Percentiles rank a stretch among this genome's conserved stretches.
These are phyloP conservation scores for Toxonevra muliebris DNA, from an alignment of 2,888 invertebrate species.

Conservation along the genomic window DNA sequence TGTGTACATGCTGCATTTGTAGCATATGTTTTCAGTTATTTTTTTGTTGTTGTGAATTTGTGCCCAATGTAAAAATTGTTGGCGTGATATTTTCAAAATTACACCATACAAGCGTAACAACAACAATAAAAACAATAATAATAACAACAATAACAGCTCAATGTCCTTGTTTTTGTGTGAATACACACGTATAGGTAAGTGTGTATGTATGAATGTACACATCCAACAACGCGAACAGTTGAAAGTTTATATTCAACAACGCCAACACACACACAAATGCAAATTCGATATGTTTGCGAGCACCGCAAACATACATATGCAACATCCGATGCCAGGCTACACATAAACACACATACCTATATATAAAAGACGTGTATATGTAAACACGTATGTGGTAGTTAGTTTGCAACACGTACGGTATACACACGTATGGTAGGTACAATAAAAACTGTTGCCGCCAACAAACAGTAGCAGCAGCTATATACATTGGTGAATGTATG, in stretches of 20 bases:
- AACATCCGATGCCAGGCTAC: neutral
- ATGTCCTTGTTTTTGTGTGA: constrained; percentile 22
- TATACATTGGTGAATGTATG: too few species aligned
- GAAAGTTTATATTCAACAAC: constrained; percentile 10
- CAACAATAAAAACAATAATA: constrained; percentile 7
- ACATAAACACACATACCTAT: constrained; percentile 11
- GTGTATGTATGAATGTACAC: neutral
- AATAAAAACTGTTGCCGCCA: neutral
- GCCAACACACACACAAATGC: too few species aligned
- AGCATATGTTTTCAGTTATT: too few species aligned
- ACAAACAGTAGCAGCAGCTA: neutral
- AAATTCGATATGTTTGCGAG: neutral
- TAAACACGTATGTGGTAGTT: constrained; percentile 15
- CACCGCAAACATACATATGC: neutral
- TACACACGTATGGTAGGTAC: constrained; percentile 3
- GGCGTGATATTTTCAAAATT: constrained; percentile 35
- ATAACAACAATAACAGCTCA: constrained; percentile 29
- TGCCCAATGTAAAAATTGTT: constrained; percentile 11
- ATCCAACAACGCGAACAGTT: neutral
- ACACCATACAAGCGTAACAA: constrained; percentile 10
- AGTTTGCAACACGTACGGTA: constrained; percentile 28
- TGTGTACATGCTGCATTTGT: too few species aligned
- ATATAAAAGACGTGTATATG: constrained; percentile 3
- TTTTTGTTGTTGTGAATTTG: too few species aligned
- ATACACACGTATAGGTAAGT: neutral